Evolutionary conservation across 1,140 invertebrate genomes (phyloP).

Genomic region (Drosophila albomicans): DNA sequence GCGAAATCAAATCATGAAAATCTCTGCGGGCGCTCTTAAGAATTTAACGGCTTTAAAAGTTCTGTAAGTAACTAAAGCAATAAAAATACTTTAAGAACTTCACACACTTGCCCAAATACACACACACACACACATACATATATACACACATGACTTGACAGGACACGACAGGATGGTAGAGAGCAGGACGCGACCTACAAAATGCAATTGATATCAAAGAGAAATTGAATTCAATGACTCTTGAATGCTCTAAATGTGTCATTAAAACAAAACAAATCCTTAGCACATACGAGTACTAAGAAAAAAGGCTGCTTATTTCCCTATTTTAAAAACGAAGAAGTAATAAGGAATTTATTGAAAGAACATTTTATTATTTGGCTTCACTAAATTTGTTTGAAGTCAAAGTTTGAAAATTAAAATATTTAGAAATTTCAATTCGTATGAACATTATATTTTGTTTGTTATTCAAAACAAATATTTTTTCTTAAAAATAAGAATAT

Average conservation of each 20-base stretch:
- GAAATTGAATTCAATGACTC: neutral
- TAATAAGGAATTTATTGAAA: too few species aligned
- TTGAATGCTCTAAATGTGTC: conserved; percentile 22
- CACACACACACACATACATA: conserved; percentile 29
- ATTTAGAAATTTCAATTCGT: neutral
- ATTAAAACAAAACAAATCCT: neutral
- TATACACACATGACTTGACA: conserved; percentile 12
- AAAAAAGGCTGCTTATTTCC: too few species aligned
- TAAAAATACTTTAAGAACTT: conserved; percentile 72
- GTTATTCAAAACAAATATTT: too few species aligned
- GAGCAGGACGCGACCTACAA: conserved; percentile 45
- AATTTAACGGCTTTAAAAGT: conserved; percentile 88
- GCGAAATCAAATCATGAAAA: conserved; percentile 88
- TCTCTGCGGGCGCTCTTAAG: conserved; percentile 88
- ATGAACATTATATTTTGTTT: too few species aligned
- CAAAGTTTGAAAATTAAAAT: neutral
- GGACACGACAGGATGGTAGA: conserved; percentile 31
- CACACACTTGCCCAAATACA: conserved; percentile 12
- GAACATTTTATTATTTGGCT: too few species aligned
- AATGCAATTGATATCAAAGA: conserved; percentile 68
- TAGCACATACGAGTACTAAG: neutral
- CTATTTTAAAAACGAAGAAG: too few species aligned
- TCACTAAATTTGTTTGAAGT: neutral
- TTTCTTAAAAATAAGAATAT: too few species aligned
- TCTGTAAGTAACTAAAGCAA: conserved; percentile 88